phyloP scores from a whole-genome alignment of 2,797 vertebrate species.

The Macrochelys suwanniensis region DNA sequence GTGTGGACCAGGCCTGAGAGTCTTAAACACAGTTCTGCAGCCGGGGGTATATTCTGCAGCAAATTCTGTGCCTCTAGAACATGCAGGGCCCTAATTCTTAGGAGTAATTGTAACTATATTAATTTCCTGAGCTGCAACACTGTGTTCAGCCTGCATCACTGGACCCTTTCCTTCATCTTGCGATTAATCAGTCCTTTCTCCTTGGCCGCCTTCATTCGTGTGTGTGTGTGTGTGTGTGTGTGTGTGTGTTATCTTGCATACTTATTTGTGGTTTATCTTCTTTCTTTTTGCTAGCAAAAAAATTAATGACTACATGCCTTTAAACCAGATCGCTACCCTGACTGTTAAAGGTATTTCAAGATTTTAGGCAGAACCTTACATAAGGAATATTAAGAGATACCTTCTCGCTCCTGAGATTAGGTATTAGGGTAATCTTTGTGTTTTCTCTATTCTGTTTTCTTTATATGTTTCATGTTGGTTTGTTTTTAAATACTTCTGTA shows the following conservation, averaged over 20 bases:
- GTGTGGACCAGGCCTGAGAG: background rate
- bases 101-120: background rate
- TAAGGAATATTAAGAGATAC: background rate
- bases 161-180: background rate
- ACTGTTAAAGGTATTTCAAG: background rate
- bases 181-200: background rate
- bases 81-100: background rate
- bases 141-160: background rate
- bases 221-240: background rate
- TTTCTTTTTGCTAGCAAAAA: background rate
- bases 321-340: background rate
- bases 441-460: background rate
- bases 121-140: background rate
- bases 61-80: background rate
- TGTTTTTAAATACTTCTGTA: background rate
- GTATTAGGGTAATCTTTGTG: fast-evolving
- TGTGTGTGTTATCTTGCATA: too few relatives aligned
- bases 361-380: background rate
- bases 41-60: background rate
- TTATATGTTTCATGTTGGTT: background rate
- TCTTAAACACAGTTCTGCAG: background rate
- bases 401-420: background rate
- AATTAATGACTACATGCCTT: background rate
- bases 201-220: background rate
- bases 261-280: slow-evolving; percentile 15